Evolutionary conservation across 2,113 vertebrate species (phyloP).

Genomic region (Tragelaphus buxtoni): DNA sequence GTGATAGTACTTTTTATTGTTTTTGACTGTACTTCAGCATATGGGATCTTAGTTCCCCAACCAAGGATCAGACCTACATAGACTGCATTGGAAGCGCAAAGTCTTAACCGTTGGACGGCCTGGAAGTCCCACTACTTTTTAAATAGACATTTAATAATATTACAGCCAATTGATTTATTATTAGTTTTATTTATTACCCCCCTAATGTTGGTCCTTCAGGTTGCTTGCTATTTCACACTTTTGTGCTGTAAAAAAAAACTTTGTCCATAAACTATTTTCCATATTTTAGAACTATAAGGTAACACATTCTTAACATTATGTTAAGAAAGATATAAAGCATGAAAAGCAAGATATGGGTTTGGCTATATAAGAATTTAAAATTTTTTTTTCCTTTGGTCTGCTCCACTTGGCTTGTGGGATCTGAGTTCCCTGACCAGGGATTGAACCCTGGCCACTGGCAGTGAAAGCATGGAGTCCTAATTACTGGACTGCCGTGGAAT

Average conservation of each 20-base stretch:
- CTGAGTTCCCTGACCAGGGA: not conserved
- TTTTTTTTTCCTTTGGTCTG: not conserved
- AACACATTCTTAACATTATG: not conserved
- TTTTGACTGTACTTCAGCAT: not conserved
- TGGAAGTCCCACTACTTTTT: not conserved
- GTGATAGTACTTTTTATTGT: not conserved
- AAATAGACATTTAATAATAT: not conserved
- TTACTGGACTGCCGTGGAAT: not conserved
- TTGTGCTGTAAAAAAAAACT: not conserved
- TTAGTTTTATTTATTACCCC: not conserved
- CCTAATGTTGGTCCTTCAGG: not conserved
- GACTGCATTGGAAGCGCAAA: not conserved
- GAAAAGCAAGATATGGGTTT: not conserved
- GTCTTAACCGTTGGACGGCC: not conserved
- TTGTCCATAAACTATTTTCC: not conserved
- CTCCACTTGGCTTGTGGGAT: not conserved
- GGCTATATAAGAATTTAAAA: not conserved
- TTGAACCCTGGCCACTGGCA: not conserved
- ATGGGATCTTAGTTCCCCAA: not conserved
- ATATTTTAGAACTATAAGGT: not conserved
- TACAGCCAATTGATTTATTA: not conserved
- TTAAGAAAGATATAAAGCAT: not conserved
- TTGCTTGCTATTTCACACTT: not conserved
- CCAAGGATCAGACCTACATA: not conserved
- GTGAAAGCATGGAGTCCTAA: not conserved